Evolutionary conservation across 2,797 vertebrate species (phyloP).

Genomic region (Enteromius paludinosus): DNA sequence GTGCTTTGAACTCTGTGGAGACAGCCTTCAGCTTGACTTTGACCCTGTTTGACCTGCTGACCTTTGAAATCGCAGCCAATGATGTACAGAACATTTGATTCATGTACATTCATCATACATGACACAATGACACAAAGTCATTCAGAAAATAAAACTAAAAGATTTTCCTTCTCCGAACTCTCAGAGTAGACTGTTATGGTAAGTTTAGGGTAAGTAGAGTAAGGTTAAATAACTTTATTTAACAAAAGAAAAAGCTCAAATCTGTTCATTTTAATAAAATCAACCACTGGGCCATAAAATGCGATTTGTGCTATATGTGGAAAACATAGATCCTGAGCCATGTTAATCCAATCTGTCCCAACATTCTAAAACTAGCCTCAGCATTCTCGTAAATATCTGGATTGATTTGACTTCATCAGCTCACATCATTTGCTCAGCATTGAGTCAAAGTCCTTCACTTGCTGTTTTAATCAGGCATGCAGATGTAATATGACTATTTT

Average conservation of each 20-base stretch:
- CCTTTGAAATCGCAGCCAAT: not conserved
- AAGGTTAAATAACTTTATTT: no score
- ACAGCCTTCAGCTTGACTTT: slow-evolving; percentile 18
- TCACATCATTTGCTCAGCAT: not conserved
- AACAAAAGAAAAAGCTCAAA: not conserved
- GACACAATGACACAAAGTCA: not conserved
- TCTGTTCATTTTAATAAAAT: not conserved
- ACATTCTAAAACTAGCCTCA: no score
- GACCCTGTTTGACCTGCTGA: not conserved
- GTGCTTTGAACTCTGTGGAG: not conserved
- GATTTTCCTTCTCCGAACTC: no score
- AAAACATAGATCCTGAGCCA: not conserved
- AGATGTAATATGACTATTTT: slow-evolving; percentile 1
- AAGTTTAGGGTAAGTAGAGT: no score
- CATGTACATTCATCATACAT: not conserved
- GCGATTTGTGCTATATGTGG: not conserved
- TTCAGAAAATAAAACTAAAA: not conserved
- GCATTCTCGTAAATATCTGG: not conserved
- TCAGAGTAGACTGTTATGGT: no score
- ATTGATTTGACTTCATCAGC: not conserved
- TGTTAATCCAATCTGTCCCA: not conserved
- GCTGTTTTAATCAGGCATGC: slow-evolving; percentile 8
- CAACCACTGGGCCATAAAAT: not conserved
- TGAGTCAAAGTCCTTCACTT: not conserved
- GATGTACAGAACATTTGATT: not conserved